Evolutionary conservation across 1,140 invertebrate species (phyloP).

Genomic region (Philotrypesis tridentata): DNA sequence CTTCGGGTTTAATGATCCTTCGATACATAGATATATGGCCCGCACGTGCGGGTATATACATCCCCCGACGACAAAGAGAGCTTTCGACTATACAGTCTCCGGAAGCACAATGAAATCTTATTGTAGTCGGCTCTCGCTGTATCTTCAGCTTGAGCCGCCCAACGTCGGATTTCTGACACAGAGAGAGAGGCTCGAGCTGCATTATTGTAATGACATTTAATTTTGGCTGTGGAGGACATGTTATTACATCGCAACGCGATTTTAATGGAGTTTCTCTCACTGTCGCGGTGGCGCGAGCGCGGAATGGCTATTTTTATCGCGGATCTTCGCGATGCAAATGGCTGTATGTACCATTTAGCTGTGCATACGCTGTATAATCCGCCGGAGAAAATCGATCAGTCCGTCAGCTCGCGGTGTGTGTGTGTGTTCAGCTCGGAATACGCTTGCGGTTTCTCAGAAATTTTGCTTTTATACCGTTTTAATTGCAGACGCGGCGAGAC

Average conservation of each 20-base stretch:
- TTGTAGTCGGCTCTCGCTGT: too few species aligned
- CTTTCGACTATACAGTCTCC: not conserved
- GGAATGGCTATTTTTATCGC: too few species aligned
- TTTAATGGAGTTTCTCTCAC: not conserved
- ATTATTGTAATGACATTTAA: not conserved
- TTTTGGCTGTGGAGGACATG: not conserved
- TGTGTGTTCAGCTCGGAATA: too few species aligned
- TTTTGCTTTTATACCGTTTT: not conserved
- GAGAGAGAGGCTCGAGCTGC: too few species aligned
- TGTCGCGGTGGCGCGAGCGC: too few species aligned
- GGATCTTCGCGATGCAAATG: not conserved
- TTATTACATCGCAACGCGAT: not conserved
- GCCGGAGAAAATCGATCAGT: not conserved
- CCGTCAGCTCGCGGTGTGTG: too few species aligned
- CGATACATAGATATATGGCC: not conserved
- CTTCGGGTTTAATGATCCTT: slow-evolving; percentile 18
- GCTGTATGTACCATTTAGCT: too few species aligned
- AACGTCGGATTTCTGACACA: too few species aligned
- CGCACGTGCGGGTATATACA: not conserved
- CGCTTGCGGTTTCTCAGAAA: not conserved
- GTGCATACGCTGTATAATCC: not conserved
- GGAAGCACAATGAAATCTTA: not conserved
- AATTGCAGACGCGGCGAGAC: not conserved
- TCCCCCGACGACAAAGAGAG: not conserved
- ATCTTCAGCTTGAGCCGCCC: too few species aligned